These are phyloP conservation scores for Campylomormyrus numenius DNA, from an alignment of 2,113 vertebrate species.

Conservation along the genomic window DNA sequence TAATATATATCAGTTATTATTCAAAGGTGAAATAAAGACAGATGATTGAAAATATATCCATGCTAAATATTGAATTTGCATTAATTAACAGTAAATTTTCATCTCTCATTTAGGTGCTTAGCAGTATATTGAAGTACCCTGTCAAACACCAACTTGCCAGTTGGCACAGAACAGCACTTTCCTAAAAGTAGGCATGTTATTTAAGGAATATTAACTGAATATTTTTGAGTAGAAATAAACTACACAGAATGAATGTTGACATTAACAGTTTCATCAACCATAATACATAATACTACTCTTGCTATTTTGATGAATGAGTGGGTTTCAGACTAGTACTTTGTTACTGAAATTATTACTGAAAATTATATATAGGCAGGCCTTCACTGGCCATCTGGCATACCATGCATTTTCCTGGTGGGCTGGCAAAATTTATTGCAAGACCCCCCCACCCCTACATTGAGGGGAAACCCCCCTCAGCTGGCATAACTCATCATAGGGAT, in stretches of 20 bases:
- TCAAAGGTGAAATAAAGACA: conserved; percentile 23
- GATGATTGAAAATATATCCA: conserved; percentile 36
- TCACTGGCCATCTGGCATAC: not conserved
- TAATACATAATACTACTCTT: not conserved
- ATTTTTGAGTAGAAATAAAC: conserved; percentile 6
- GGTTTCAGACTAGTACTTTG: not conserved
- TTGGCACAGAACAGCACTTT: conserved; percentile 16
- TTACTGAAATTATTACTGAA: not conserved
- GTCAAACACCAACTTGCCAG: conserved; percentile 44
- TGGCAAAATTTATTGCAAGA: not conserved
- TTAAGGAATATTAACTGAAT: not conserved
- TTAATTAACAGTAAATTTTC: conserved; percentile 48
- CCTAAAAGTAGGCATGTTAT: not conserved
- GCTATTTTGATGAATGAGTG: not conserved
- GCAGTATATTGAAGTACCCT: conserved; percentile 32
- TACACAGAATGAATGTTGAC: not conserved
- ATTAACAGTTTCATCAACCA: not conserved
- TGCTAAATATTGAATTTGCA: conserved; percentile 47
- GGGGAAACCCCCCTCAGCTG: not conserved
- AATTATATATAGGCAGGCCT: not conserved
- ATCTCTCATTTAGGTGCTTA: conserved; percentile 40
- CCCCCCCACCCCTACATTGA: not conserved
- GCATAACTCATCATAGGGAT: not conserved
- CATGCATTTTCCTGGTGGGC: not conserved
- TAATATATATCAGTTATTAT: not conserved